phyloP scores from a whole-genome alignment of 2,888 invertebrate species.

The Chironomus tentans region DNA sequence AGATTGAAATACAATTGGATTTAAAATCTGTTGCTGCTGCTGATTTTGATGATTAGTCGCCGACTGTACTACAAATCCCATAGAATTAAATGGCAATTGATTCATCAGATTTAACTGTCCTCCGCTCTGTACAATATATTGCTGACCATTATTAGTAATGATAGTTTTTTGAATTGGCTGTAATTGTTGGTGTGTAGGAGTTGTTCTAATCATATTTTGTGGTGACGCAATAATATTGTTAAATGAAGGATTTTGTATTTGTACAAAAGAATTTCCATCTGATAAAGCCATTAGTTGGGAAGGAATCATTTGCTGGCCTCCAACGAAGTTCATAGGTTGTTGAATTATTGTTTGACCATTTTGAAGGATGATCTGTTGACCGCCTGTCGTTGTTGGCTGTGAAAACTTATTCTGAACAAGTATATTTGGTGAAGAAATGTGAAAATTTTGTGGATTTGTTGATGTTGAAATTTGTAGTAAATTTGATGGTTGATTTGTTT shows the following conservation, averaged over 20 bases:
- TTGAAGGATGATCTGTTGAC: constrained; percentile 38
- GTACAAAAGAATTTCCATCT: constrained; percentile 58
- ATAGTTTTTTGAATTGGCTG: constrained; percentile 11
- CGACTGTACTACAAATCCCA: constrained; percentile 40
- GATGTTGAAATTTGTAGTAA: constrained; percentile 41
- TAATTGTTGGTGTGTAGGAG: constrained; percentile 48
- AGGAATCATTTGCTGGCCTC: constrained; percentile 71
- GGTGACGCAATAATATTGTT: constrained; percentile 61
- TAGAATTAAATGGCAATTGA: constrained; percentile 38
- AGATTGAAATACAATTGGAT: constrained; percentile 10
- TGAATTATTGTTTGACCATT: constrained; percentile 59
- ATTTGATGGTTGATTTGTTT: constrained; percentile 45
- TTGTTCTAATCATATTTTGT: constrained; percentile 70
- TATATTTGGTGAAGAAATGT: constrained; percentile 58
- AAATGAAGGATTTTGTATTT: constrained; percentile 61
- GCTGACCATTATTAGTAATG: constrained; percentile 52
- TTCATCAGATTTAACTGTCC: constrained; percentile 68
- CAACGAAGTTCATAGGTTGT: constrained; percentile 44
- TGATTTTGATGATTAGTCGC: constrained; percentile 29
- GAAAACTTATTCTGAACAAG: constrained; percentile 36
- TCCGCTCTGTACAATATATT: constrained; percentile 60
- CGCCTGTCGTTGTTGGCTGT: constrained; percentile 30
- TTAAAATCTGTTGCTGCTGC: neutral
- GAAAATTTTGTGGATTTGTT: constrained; percentile 62
- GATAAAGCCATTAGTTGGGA: constrained; percentile 73